Evolutionary conservation across 2,888 invertebrate genomes (phyloP).

Genomic region (Esperia sulphurella): DNA sequence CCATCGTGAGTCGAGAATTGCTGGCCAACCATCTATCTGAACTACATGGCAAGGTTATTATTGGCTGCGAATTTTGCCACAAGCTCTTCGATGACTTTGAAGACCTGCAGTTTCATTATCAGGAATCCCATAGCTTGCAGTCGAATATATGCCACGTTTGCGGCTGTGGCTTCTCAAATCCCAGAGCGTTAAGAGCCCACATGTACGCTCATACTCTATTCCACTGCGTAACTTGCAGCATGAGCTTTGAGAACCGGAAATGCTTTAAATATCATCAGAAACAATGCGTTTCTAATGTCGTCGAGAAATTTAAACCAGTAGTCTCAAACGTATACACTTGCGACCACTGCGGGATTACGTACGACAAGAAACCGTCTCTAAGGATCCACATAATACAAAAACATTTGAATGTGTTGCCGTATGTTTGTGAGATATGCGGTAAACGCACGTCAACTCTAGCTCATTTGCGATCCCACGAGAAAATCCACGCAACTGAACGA

Average conservation of each 20-base stretch:
- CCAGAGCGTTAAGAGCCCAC: conserved; percentile 50
- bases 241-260: conserved; percentile 50
- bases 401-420: conserved; percentile 55
- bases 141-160: conserved; percentile 42
- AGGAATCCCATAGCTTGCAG: conserved; percentile 25
- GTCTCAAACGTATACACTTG: conserved; percentile 38
- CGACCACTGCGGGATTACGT: conserved; percentile 49
- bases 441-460: conserved; percentile 55
- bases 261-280: conserved; percentile 50
- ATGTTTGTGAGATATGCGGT: conserved; percentile 51
- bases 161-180: conserved; percentile 39
- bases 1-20: conserved; percentile 30
- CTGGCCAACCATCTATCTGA: conserved; percentile 38
- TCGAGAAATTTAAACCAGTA: neutral
- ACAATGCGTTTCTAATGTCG: conserved; percentile 26
- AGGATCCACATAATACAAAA: conserved; percentile 61
- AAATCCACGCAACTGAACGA: conserved; percentile 42
- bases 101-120: conserved; percentile 27
- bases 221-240: conserved; percentile 44
- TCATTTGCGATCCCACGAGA: conserved; percentile 52
- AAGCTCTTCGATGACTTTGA: conserved; percentile 32
- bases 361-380: conserved; percentile 56
- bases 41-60: conserved; percentile 27
- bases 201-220: conserved; percentile 49
- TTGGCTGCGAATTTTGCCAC: conserved; percentile 40